Base-by-base conservation (phyloP, 2,113 vertebrate genomes). In the Heptranchias perlo region DNA sequence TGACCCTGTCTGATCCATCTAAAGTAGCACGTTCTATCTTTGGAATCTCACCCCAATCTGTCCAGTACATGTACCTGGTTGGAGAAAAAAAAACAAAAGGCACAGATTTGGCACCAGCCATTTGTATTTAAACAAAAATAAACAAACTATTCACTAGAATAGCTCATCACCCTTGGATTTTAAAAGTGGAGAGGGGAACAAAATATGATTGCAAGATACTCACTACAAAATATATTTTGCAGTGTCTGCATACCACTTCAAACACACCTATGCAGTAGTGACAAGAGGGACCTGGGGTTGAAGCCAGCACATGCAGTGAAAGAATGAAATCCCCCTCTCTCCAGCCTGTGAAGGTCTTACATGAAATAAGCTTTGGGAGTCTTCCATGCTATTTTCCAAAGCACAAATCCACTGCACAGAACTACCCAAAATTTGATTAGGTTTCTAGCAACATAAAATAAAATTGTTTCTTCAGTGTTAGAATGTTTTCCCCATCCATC, bases 41-140 rank as follows among this genome's bases (percentile, higher is more conserved):
- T 0, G 99, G 99, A 61, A 98, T 98, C 97, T 99, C 99, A 91
- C 99, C 99, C 99, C 99, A 99, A 97, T 99, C 99, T 0, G 99
- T 99, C 99, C 99, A 99, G 97, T 99, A 99, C 99, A 99, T 99
- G 97, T 98, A 99, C 94, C 99, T 99, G 97, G 0, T 96, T 31
- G 93, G 64, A 73, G 44, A 67, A 69, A 62, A 73, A 28, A 67
- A 69, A 62, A 95, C 13, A 94, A 47, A n/a, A 47, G 54, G 25
- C 2, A 62, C 39, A 67, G 44, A 52, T n/a, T 69, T 67, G 39
- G 28, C 65, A 69, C 13, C 4, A 49, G 64, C 65, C 28, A 7
- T 39, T 28, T 67, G 4, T 14, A 67, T 58, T 47, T 49, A 47
- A 47, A 67, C 18, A 94, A 47, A 25, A 47, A 67, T 47, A 67